Evolutionary conservation across 2,797 vertebrate species (phyloP), one percentile per base, ranked within the genome.

Genomic region (Cynopterus sphinx): DNA sequence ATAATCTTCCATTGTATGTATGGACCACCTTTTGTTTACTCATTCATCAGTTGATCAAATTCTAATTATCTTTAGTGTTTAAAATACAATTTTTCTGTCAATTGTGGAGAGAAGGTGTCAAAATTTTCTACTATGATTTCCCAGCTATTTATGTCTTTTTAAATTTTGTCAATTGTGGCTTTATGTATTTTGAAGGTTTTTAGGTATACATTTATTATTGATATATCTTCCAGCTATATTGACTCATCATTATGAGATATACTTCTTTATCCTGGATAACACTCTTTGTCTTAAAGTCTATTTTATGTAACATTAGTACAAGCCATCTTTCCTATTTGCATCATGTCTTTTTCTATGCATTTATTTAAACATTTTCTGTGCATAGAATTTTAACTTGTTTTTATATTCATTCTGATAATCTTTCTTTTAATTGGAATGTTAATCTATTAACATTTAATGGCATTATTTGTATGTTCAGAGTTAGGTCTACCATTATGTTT

Each of bases 361-460:
- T 94, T 88, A 9, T 9, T 46, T 59, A 81, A 51, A 73, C 28
- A 39, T 89, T 94, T 92, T 96, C 51, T 96, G 10, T 39, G 21
- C 16, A 43, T 67, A 70, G 12, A 68, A 6, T 71, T 92, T 24
- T 31, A 67, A 71, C 2, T 89, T 77, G 36, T 12, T 78, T 85
- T 85, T 85, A 21, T 65, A 68, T 74, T 33, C 36, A 19, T 61
- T 95, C 57, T 89, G 26, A 79, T 65, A 49, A 73, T 79, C 19
- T 85, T 81, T n/a, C 49, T 86, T 81, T 43, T 82, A 81, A 39
- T 28, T 85, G 9, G 31, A 90, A 78, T 75, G 26, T 28, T 92
- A 70, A 2, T 55, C 59, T 92, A 68, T 13, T 57, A 63, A 61
- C 26, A 92, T 89, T 73, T 89, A 73, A 59, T 73, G 28, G 5